Percentiles rank a stretch among this genome's conserved stretches.
phyloP scores from a whole-genome alignment of 1,140 invertebrate species.

The Drosophila aff. region DNA sequence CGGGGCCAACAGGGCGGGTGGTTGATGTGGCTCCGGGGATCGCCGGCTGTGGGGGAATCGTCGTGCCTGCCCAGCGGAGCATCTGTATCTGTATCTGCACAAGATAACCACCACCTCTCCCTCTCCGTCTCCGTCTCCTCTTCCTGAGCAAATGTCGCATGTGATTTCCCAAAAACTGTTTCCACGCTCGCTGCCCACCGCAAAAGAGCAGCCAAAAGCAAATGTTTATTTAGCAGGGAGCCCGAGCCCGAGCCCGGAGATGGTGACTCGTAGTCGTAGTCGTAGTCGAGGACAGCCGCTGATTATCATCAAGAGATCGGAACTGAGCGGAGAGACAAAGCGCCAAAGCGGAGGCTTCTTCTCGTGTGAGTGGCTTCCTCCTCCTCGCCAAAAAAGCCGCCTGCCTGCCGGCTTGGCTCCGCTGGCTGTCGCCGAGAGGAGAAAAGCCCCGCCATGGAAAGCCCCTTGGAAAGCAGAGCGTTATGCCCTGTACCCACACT shows the following conservation, averaged over 20 bases:
- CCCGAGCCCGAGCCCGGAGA: background rate
- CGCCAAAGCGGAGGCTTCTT: constrained; percentile 55
- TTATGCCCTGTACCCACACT: constrained; percentile 54
- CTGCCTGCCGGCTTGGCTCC: constrained; percentile 22
- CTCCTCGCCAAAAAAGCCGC: constrained; percentile 10
- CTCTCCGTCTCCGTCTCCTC: background rate
- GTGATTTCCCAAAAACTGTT: constrained; percentile 81
- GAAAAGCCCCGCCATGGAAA: constrained; percentile 6
- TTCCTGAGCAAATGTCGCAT: constrained; percentile 72
- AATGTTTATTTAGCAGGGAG: constrained; percentile 39
- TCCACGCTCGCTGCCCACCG: constrained; percentile 77
- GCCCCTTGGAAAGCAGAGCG: constrained; percentile 53
- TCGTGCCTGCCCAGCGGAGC: constrained; percentile 63
- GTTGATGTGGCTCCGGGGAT: constrained; percentile 11
- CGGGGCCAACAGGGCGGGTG: constrained; percentile 61
- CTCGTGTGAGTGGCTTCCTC: constrained; percentile 68
- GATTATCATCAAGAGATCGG: constrained; percentile 82
- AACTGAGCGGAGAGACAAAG: constrained; percentile 72
- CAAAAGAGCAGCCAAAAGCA: constrained; percentile 39
- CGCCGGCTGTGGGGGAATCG: constrained; percentile 18
- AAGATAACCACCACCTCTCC: constrained; percentile 40
- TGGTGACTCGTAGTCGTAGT: background rate
- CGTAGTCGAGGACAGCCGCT: constrained; percentile 58
- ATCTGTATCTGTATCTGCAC: constrained; percentile 57
- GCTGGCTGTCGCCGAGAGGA: constrained; percentile 22